Conservation (phyloP, 2,888 invertebrate genomes). For the Brenthis daphne region DNA sequence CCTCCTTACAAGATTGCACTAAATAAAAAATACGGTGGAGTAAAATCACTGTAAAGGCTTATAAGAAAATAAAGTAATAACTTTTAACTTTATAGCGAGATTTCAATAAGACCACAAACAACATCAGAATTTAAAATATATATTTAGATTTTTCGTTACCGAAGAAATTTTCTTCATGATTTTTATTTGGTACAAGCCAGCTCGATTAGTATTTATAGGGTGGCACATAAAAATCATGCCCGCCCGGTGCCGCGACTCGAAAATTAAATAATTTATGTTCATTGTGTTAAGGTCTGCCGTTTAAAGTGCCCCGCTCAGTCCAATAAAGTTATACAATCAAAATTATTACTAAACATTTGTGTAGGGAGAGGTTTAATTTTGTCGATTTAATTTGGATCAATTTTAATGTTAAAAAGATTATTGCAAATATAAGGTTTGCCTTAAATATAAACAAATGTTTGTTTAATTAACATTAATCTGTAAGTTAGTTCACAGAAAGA, state of each 20-base stretch:
- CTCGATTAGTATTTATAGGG: slow-evolving; percentile 48
- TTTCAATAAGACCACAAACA: slow-evolving; percentile 1
- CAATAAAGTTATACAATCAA: background rate
- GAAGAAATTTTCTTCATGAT: slow-evolving; percentile 17
- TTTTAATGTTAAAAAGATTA: background rate
- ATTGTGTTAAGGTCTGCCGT: slow-evolving; percentile 43
- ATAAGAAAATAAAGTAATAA: background rate
- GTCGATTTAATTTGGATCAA: too few relatives aligned
- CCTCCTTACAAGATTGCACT: too few relatives aligned
- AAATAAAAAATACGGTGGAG: too few relatives aligned
- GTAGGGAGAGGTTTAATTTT: too few relatives aligned
- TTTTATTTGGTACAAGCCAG: slow-evolving; percentile 21
- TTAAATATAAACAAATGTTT: background rate
- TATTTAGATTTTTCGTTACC: slow-evolving; percentile 2
- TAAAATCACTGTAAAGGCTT: background rate
- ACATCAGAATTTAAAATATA: slow-evolving; percentile 5
- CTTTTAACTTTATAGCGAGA: background rate
- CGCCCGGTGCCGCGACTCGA: slow-evolving; percentile 41
- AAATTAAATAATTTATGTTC: slow-evolving; percentile 60
- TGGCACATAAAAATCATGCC: slow-evolving; percentile 41
- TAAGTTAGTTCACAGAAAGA: slow-evolving; percentile 1
- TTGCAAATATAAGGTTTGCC: background rate
- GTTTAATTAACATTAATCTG: background rate
- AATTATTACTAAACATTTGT: too few relatives aligned
- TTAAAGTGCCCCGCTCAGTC: slow-evolving; percentile 5